Evolutionary conservation across 1,140 invertebrate species (phyloP).

Genomic region (Phthorimaea operculella): DNA sequence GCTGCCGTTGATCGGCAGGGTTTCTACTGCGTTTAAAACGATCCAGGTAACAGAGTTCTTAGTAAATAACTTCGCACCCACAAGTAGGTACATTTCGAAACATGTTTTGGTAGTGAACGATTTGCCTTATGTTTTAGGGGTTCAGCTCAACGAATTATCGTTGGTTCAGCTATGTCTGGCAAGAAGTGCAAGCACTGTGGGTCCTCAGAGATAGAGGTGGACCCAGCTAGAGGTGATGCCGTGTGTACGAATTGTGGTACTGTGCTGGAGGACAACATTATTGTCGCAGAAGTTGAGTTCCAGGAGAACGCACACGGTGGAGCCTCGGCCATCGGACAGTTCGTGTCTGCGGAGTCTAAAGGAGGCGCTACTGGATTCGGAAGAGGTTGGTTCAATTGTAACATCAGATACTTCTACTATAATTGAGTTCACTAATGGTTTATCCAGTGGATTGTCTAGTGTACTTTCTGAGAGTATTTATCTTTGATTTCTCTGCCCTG

Average conservation of each 20-base stretch:
- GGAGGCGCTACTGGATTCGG: slow-evolving; percentile 83
- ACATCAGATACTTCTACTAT: too few species aligned
- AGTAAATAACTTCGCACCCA: too few species aligned
- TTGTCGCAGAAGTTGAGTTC: slow-evolving; percentile 96
- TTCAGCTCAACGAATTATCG: too few species aligned
- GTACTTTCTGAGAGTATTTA: too few species aligned
- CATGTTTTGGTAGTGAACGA: neutral
- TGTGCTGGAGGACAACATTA: slow-evolving; percentile 95
- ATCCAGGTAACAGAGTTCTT: too few species aligned
- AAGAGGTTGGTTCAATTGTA: slow-evolving; percentile 53
- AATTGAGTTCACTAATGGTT: too few species aligned
- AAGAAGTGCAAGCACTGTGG: slow-evolving; percentile 92
- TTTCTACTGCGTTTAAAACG: too few species aligned
- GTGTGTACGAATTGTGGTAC: slow-evolving; percentile 97
- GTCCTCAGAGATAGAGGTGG: slow-evolving; percentile 93
- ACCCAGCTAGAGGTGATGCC: slow-evolving; percentile 91
- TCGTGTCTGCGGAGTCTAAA: slow-evolving; percentile 89
- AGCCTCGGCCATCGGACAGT: slow-evolving; percentile 89
- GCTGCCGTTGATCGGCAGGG: too few species aligned
- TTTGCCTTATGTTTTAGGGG: neutral
- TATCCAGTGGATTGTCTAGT: too few species aligned
- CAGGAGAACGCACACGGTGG: slow-evolving; percentile 92
- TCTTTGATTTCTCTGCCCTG: too few species aligned
- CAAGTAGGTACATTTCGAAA: too few species aligned
- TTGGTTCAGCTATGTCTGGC: slow-evolving; percentile 63